Evolutionary conservation across 2,888 invertebrate species (phyloP), one percentile per base, ranked within the genome.

Genomic region (Mesopsocus fuscifrons): DNA sequence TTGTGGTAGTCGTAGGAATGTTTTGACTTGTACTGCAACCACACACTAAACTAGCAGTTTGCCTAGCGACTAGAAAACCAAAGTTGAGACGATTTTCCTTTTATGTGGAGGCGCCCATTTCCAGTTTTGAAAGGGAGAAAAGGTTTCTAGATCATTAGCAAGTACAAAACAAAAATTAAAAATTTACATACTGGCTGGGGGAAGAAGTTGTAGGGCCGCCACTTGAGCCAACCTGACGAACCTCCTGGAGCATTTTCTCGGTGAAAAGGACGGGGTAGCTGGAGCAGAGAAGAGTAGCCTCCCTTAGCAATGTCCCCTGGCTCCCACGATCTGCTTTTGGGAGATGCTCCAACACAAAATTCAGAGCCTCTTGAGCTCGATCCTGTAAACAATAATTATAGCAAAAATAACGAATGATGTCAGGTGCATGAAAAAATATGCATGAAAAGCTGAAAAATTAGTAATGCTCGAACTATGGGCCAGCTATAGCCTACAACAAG

Each of bases 191-290:
- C n/a, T n/a, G n/a, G n/a, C n/a, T n/a, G n/a, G n/a, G n/a, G n/a
- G n/a, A n/a, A n/a, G n/a, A n/a, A n/a, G n/a, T n/a, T 18, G 38
- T 38, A 18, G 5, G 4, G 5, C 4, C 11, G 11, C 6, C 20
- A 17, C n/a, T 18, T 6, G n/a, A n/a, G 6, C 38, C 38, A 5
- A 38, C 38, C 50, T 77, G 75, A 20, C 77, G 61, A 45, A 83
- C 75, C 50, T 80, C 79, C 17, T 72, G 71, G 46, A 87, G 69
- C 56, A 84, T 74, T 54, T 77, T 76, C 57, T 82, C 83, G 2
- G 78, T 80, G 58, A 87, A 79, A 40, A 88, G 67, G 41, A 76
- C 72, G 6, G 85, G 87, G 64, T 78, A 80, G 41, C 76, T 75
- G 55, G 81, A 77, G 57, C 83, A 83, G 18, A 89, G 67, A 17